phyloP scores from a whole-genome alignment of 2,888 invertebrate species.

The Lacanobia oleracea region DNA sequence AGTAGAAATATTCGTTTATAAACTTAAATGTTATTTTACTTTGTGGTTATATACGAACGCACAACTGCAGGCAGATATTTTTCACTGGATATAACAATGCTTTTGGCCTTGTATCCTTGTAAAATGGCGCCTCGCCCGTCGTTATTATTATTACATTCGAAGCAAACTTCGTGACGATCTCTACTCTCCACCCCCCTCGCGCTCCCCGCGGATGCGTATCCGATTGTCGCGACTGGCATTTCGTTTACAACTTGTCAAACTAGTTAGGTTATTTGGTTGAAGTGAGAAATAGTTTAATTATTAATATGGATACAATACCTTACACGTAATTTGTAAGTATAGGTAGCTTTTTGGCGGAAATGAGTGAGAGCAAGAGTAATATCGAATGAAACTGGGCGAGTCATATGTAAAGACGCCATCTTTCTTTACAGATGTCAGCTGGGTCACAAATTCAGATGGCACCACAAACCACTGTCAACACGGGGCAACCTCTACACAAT shows the following conservation, averaged over 20 bases:
- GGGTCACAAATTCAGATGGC: slow-evolving; percentile 99
- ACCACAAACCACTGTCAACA: slow-evolving; percentile 97
- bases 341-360: slow-evolving; percentile 66
- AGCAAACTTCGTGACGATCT: slow-evolving; percentile 90
- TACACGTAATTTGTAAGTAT: slow-evolving; percentile 80
- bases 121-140: slow-evolving; percentile 89
- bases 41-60: slow-evolving; percentile 46
- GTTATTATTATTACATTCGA: slow-evolving; percentile 89
- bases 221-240: slow-evolving; percentile 89
- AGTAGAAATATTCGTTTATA: slow-evolving; percentile 68
- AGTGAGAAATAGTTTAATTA: slow-evolving; percentile 77
- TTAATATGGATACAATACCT: slow-evolving; percentile 73
- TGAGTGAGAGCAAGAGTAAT: slow-evolving; percentile 72
- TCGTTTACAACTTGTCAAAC: slow-evolving; percentile 90
- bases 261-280: slow-evolving; percentile 87
- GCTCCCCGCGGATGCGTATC: slow-evolving; percentile 89
- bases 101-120: slow-evolving; percentile 89
- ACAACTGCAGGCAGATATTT: slow-evolving; percentile 69
- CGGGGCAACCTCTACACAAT: slow-evolving; percentile 96
- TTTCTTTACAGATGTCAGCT: slow-evolving; percentile 97
- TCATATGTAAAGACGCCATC: slow-evolving; percentile 91
- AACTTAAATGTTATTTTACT: slow-evolving; percentile 59
- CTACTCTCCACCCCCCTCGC: slow-evolving; percentile 81
- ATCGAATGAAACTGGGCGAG: slow-evolving; percentile 82
- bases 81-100: slow-evolving; percentile 81